Evolutionary conservation across 2,113 vertebrate species (phyloP).

Genomic region (Pomatostomus ruficeps): DNA sequence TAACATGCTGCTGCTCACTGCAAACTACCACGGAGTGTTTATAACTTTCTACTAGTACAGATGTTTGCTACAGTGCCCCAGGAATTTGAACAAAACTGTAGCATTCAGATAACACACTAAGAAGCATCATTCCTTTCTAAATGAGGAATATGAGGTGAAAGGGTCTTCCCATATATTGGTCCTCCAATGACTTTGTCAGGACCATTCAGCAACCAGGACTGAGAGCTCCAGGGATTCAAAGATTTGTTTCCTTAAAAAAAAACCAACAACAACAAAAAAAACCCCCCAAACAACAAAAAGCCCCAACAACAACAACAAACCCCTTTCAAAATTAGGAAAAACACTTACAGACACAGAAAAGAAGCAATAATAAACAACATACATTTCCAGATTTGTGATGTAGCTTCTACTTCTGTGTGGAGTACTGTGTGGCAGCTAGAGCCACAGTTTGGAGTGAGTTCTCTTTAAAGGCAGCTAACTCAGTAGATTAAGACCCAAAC

Average conservation of each 20-base stretch:
- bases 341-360: background rate
- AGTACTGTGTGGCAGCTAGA: background rate
- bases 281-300: no score
- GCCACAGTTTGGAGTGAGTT: background rate
- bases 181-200: background rate
- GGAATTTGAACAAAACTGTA: background rate
- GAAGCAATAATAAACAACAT: background rate
- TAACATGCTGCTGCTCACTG: fast-evolving
- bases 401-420: background rate
- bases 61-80: background rate
- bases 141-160: background rate
- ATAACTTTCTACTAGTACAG: background rate
- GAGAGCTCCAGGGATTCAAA: background rate
- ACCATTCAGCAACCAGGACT: background rate
- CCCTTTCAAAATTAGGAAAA: background rate
- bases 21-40: background rate
- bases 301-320: fast-evolving
- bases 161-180: background rate
- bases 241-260: background rate
- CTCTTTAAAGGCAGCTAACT: background rate
- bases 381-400: background rate
- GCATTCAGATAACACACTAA: background rate
- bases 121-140: background rate
- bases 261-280: background rate
- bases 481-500: background rate